Evolutionary conservation across 2,888 invertebrate species (phyloP), one percentile per base, ranked within the genome.

Genomic region (Papilio protenor): DNA sequence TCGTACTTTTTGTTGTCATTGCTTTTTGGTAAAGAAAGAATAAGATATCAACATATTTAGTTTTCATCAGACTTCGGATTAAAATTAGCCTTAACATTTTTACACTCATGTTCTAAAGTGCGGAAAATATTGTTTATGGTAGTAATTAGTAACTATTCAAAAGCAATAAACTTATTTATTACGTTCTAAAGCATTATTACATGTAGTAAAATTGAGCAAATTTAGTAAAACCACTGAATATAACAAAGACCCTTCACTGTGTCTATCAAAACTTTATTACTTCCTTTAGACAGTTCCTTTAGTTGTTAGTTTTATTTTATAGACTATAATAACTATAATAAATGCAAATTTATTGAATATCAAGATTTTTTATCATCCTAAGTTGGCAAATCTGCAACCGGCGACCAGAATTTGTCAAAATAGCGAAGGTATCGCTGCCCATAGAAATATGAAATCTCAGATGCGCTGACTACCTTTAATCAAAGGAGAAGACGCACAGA

Each of bases 91-190:
- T 18, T 64, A 66, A 40, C n/a, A 40, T 18, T 66, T 66, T 66
- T 66, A 66, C n/a, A n/a, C 40, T 40, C n/a, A n/a, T 66, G n/a
- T 66, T 66, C 40, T 66, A 40, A 40, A 66, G 66, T 66, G 66
- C 66, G 66, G 66, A 66, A 66, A 66, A 66, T n/a, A 66, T 66
- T 66, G 40, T 66, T 66, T 66, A 66, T 66, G 66, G 66, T 66
- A 40, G 40, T 66, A 33, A 73, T 73, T 73, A 73, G 6, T 2
- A 23, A 45, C 73, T 73, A 73, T 59, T 61, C 61, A 73, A 73
- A 73, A 61, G 73, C 59, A 47, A 73, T 73, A 73, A 73, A 73
- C 40, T 73, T 73, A 73, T 61, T 47, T 61, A 18, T 61, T 66
- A 40, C 18, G 66, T 40, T 66, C 40, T 66, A 10, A 66, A 66